These are phyloP conservation scores for Mionectes macconnelli DNA, from an alignment of 2,113 vertebrate genomes.

Conservation along the genomic window DNA sequence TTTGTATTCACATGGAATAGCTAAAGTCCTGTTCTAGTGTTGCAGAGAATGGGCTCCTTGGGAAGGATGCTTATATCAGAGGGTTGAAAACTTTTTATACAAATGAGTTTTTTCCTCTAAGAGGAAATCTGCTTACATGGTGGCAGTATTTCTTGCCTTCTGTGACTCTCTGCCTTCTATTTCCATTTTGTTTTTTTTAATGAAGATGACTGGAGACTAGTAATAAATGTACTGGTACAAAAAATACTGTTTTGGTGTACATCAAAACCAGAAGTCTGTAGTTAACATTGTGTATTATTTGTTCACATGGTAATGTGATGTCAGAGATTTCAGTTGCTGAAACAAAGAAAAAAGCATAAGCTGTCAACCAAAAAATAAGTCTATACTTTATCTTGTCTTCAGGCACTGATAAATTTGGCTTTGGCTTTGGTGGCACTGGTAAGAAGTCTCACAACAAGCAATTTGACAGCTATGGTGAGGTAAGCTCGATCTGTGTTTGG, in stretches of 20 bases:
- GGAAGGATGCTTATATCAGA: rapidly evolving
- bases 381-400: background rate
- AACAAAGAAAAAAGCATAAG: background rate
- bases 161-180: background rate
- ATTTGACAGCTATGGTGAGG: conserved; percentile 99
- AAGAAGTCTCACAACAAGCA: conserved; percentile 99
- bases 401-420: conserved; percentile 97
- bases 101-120: background rate
- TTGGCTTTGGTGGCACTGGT: conserved; percentile 96
- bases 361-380: background rate
- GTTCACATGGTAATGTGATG: rapidly evolving
- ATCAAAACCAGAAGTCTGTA: background rate
- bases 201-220: background rate
- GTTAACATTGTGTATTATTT: background rate
- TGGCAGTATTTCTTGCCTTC: background rate
- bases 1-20: background rate
- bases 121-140: background rate
- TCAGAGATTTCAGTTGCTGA: background rate
- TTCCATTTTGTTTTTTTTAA: background rate
- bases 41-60: background rate
- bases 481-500: conserved; percentile 22
- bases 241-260: background rate
- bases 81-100: background rate
- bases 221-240: background rate
- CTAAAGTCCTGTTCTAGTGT: background rate